Evolutionary conservation across 2,888 invertebrate species (phyloP), one percentile per base, ranked within the genome.

Genomic region (Meteorus colon): DNA sequence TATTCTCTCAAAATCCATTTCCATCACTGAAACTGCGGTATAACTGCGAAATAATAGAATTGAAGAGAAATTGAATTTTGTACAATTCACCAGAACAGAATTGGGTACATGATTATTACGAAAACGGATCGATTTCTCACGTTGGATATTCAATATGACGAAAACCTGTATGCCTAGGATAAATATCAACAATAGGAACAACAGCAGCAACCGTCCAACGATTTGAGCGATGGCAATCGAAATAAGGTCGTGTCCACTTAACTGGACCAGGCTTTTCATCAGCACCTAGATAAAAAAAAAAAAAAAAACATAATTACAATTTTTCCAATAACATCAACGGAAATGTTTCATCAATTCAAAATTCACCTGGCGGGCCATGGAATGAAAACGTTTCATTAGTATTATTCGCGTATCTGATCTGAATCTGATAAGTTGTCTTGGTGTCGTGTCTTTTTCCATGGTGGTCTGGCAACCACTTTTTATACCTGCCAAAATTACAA

Each of bases 381-480:
- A 97, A 98, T n/a, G 96, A 96, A 86, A 95, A 96, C n/a, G 97
- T 97, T 89, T 97, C 97, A 90, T 97, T 97, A 1, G 97, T 97
- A 86, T 97, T 97, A 89, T 97, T 97, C 0, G 97, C 95, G 90
- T 97, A 97, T 86, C 97, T 93, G 81, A 97, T 97, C 90, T 97
- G 95, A n/a, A 97, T 96, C 89, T 96, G 95, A 87, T 97, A 97
- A 0, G 97, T 97, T 10, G 96, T 96, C 90, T 98, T 96, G 0
- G 97, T 96, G 87, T 97, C 97, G 86, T 97, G 97, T 76, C 96
- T 91, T 71, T 94, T 93, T 0, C 92, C 93, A 0, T 96, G 95
- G 82, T 93, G 68, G 88, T 98, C 98, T 0, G 98, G 98, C 80
- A 98, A 90, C 97, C 98, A 98, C 66, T 92, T 91, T 81, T 93